Base-by-base conservation (phyloP, 2,888 invertebrate species). In the Timema podura region DNA sequence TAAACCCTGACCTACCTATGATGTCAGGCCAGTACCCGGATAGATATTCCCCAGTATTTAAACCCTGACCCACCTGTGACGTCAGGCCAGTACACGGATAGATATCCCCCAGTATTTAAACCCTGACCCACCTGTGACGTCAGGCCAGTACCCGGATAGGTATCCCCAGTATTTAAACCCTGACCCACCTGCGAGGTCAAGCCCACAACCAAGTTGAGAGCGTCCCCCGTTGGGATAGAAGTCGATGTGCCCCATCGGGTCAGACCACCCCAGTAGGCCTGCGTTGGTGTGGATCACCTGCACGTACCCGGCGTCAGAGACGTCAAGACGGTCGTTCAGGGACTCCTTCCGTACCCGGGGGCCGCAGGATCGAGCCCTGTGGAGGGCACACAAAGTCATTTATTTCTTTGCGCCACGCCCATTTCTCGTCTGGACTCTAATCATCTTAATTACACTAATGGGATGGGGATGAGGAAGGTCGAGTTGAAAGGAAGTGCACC, bases 231-330 rank as follows among this genome's bases (percentile, higher is more conserved):
- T 79, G 0, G 79, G 79, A 68, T 78, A 79, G 72, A 78, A 79
- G 71, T 79, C 79, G 5, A 76, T 76, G 69, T 78, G 77, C 6
- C 79, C 79, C 69, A 78, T 70, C 0, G 76, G 75, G 48, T 75
- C 74, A n/a, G 73, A 75, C 16, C 76, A 74, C 11, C 79, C 78
- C 5, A 78, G 74, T 10, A 15, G 48, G 49, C 78, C 76, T 7
- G 77, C 78, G 68, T 79, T 79, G 5, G 79, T 76, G 71, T 79
- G 79, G 44, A 79, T 78, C 13, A 79, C 77, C 66, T 79, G 78
- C 2, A 79, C 79, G 67, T 78, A 78, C 5, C 73, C 69, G 15
- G 79, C 79, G 68, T 79, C 79, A 1, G 74, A 71, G 5, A 75
- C 74, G 68, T 78, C 76, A 47, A 79, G 70, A 6, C 77, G 73